Percentiles rank a stretch among this genome's conserved stretches.
phyloP scores from a whole-genome alignment of 2,888 invertebrate species.

The Drosophila prostipennis region DNA sequence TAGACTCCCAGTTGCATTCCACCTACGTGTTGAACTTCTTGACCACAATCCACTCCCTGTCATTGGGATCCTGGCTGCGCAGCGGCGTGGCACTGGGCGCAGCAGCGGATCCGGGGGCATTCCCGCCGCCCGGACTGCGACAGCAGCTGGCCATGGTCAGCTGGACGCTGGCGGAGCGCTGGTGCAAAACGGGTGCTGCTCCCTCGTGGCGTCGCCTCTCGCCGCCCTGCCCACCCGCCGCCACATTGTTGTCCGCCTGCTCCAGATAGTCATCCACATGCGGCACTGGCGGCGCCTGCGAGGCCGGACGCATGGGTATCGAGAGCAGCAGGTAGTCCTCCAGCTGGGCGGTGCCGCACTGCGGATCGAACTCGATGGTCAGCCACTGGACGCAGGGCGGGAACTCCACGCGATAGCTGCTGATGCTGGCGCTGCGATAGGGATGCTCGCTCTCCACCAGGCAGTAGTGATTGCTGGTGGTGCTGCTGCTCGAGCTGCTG shows the following conservation, averaged over 20 bases:
- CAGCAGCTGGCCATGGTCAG: constrained; percentile 76
- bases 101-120: constrained; percentile 3
- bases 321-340: constrained; percentile 94
- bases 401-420: constrained; percentile 94
- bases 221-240: no score
- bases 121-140: constrained; percentile 37
- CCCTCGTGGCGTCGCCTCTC: background rate
- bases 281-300: constrained; percentile 4
- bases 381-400: constrained; percentile 95
- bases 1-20: no score
- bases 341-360: constrained; percentile 95
- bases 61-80: constrained; percentile 54
- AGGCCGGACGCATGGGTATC: constrained; percentile 85
- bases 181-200: constrained; percentile 17
- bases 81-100: constrained; percentile 64
- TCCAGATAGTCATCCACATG: constrained; percentile 73
- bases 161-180: constrained; percentile 59
- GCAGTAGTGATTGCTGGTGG: constrained; percentile 94
- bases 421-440: constrained; percentile 94
- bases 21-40: constrained; percentile 87
- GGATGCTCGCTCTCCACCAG: constrained; percentile 99
- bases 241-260: constrained; percentile 74
- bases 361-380: constrained; percentile 95
- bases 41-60: constrained; percentile 87
- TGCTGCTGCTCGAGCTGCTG: constrained; percentile 74